Evolutionary conservation across 2,113 vertebrate species (phyloP).

Genomic region (Oceanites oceanicus): DNA sequence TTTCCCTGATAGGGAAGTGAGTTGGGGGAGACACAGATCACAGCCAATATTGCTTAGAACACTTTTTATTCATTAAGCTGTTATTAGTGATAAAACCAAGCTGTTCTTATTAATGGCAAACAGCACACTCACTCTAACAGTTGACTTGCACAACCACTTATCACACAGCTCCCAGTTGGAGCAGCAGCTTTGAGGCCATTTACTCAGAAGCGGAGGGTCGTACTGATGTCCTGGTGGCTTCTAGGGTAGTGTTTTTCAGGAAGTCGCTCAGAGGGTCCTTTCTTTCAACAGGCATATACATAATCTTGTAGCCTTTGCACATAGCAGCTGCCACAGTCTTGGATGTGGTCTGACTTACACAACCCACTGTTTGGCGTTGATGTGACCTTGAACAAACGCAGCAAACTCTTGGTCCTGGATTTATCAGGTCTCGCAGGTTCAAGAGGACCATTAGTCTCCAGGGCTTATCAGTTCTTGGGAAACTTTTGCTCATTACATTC

Average conservation of each 20-base stretch:
- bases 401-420: neutral
- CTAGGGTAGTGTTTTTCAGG: neutral
- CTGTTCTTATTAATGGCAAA: neutral
- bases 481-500: neutral
- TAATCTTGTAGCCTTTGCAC: neutral
- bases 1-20: neutral
- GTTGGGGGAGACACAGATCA: neutral
- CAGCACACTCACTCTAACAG: neutral
- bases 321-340: neutral
- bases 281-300: neutral
- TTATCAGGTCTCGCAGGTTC: neutral
- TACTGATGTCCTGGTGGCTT: neutral
- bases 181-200: neutral
- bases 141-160: neutral
- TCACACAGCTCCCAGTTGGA: neutral
- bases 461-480: neutral
- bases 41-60: neutral
- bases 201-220: neutral
- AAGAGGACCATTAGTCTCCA: neutral
- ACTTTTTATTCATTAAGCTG: neutral
- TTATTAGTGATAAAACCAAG: neutral
- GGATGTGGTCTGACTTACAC: neutral
- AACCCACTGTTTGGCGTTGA: neutral
- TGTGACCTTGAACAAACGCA: neutral
- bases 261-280: neutral